These are phyloP conservation scores for Ochlodes sylvanus DNA, from an alignment of 2,888 invertebrate species.

Conservation along the genomic window DNA sequence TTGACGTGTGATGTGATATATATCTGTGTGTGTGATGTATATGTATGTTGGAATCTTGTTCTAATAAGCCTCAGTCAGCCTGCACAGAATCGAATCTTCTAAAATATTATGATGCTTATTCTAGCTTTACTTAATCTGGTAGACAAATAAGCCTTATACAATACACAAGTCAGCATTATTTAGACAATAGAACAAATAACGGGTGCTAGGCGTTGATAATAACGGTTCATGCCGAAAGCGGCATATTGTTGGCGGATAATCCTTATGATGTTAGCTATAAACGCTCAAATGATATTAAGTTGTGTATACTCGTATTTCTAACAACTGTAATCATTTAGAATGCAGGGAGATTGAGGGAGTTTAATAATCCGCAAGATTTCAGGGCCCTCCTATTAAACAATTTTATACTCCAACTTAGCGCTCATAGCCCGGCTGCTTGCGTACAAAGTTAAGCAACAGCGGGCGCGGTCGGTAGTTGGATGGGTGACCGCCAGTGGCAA, in stretches of 20 bases:
- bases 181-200: conserved; percentile 22
- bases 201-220: conserved; percentile 24
- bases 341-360: too few relatives aligned
- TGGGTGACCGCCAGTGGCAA: too few relatives aligned
- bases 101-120: background rate
- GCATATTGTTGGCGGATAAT: conserved; percentile 21
- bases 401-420: too few relatives aligned
- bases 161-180: conserved; percentile 16
- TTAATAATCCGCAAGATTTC: too few relatives aligned
- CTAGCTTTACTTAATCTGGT: background rate
- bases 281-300: conserved; percentile 1
- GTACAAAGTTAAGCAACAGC: too few relatives aligned
- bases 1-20: too few relatives aligned
- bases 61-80: background rate
- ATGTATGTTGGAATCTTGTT: too few relatives aligned
- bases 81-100: background rate
- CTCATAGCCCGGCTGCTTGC: too few relatives aligned
- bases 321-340: background rate
- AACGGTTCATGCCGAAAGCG: conserved; percentile 23
- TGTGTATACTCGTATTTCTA: background rate
- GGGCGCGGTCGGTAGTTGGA: too few relatives aligned
- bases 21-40: too few relatives aligned
- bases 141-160: conserved; percentile 7
- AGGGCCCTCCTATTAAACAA: too few relatives aligned
- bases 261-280: background rate